Evolutionary conservation across 1,140 invertebrate genomes (phyloP).

Genomic region (Agrilus planipennis): DNA sequence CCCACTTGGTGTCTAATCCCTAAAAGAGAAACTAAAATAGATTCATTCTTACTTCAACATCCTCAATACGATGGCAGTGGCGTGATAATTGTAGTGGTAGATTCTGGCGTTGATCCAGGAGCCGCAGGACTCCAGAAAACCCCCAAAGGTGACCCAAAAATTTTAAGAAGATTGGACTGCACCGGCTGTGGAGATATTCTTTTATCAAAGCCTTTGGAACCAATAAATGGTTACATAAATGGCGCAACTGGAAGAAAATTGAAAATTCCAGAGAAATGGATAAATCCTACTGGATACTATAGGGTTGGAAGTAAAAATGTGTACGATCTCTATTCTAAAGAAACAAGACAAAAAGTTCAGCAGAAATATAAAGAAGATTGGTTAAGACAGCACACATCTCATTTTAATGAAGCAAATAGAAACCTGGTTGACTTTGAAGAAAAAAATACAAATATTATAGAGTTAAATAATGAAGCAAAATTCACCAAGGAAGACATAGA

Average conservation of each 20-base stretch:
- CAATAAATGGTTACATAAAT: constrained; percentile 62
- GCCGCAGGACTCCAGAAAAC: constrained; percentile 86
- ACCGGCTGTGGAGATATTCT: constrained; percentile 91
- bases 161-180: constrained; percentile 90
- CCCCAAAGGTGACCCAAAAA: constrained; percentile 77
- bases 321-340: constrained; percentile 76
- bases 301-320: constrained; percentile 78
- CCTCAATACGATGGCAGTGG: constrained; percentile 88
- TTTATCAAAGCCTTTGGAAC: constrained; percentile 71
- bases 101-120: constrained; percentile 95
- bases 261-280: constrained; percentile 73
- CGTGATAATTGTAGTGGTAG: constrained; percentile 87
- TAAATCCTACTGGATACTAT: constrained; percentile 71
- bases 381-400: constrained; percentile 72
- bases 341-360: constrained; percentile 70
- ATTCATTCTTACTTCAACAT: constrained; percentile 80
- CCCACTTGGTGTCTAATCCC: constrained; percentile 73
- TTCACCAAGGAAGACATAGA: constrained; percentile 83
- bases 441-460: too few species aligned
- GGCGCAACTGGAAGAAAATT: constrained; percentile 81
- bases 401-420: constrained; percentile 62
- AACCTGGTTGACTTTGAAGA: constrained; percentile 62
- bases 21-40: constrained; percentile 91
- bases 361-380: constrained; percentile 79
- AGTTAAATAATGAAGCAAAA: constrained; percentile 66